Evolutionary conservation across 2,888 invertebrate species (phyloP), one percentile per base, ranked within the genome.

Genomic region (Euphydryas editha): DNA sequence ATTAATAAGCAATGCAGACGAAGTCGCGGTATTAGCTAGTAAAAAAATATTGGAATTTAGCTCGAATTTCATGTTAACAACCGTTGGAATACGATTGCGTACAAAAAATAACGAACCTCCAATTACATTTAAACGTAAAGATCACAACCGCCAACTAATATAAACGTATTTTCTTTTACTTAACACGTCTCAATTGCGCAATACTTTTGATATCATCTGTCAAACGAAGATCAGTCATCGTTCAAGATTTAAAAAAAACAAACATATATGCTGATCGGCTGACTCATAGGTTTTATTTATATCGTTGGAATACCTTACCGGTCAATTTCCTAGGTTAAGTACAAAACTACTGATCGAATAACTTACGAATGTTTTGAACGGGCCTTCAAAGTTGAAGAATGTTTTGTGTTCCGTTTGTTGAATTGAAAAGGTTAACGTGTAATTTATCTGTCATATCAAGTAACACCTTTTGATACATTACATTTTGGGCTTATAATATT

Each of bases 271-370:
- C 36, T 37, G 30, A 54, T 30, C 54, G 30, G 49, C 56, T 81
- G 81, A 81, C 68, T 82, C 78, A 81, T 70, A 56, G 66, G 20
- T 46, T 36, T 59, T 66, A 60, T 66, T 76, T 64, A 65, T 75
- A 74, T 75, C 78, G 77, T 81, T 81, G 77, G 77, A 66, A 82
- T 83, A 74, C 75, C 80, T 71, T 59, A 71, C 66, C 80, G 78
- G 80, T 82, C 80, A 79, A 76, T 76, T 78, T 81, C 79, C 70
- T 69, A 71, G 66, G 8, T 70, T 67, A 68, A 67, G 44, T 57
- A 61, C 60, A 59, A 39, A 46, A 57, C 59, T 44, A 63, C 24
- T 55, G 54, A 39, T 61, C 47, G 24, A 58, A 67, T 51, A 65
- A 65, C 65, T 62, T 57, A 37, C 42, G 56, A 57, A 67, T 67